Conservation (phyloP, 2,797 vertebrate species). For the Buceros bicornis region DNA sequence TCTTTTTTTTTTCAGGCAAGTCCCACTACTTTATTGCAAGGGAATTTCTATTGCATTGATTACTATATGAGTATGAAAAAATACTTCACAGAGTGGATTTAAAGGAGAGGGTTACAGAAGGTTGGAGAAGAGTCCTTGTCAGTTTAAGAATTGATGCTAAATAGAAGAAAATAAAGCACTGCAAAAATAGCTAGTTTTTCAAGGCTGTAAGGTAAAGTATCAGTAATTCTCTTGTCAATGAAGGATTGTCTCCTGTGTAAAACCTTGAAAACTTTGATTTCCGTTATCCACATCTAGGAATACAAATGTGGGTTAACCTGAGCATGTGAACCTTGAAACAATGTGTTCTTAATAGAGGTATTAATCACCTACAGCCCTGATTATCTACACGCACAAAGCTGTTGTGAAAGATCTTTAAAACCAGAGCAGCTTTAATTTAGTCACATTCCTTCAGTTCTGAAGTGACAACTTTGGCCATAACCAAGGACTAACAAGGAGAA, state of each 20-base stretch:
- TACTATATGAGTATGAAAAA: neutral
- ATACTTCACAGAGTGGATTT: neutral
- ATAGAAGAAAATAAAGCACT: neutral
- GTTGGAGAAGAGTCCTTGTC: neutral
- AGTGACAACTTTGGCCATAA: neutral
- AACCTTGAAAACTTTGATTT: neutral
- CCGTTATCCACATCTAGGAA: neutral
- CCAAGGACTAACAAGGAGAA: neutral
- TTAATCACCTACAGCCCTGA: neutral
- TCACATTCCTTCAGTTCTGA: neutral
- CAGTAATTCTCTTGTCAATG: neutral
- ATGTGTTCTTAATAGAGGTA: neutral
- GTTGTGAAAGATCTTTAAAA: neutral
- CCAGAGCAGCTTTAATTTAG: neutral
- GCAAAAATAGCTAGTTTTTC: neutral
- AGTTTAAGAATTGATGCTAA: neutral
- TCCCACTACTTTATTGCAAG: neutral
- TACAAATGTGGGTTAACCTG: neutral
- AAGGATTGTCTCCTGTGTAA: neutral
- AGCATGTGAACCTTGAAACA: neutral
- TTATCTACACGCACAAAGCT: neutral
- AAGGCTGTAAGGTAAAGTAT: neutral
- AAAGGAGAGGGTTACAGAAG: neutral
- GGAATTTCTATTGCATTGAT: neutral
- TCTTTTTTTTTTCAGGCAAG: neutral